A percentile compares a stretch with the other conserved stretches of the same genome.
Conservation (phyloP, 2,113 vertebrate species). For the Ophiodon elongatus region DNA sequence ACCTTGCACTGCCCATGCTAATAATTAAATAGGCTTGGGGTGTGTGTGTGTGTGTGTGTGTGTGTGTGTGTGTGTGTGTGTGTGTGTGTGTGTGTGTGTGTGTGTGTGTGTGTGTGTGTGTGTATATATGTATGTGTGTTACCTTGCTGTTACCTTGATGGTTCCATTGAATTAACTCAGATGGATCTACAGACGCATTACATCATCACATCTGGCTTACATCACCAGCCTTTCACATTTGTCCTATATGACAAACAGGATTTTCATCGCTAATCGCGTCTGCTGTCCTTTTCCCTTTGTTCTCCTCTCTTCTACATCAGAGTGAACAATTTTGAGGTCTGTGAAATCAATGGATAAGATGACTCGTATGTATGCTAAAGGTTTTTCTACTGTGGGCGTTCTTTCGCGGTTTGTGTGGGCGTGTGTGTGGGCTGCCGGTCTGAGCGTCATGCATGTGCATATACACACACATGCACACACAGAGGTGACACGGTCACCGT, state of each 20-base stretch:
- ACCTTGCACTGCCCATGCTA: conserved; percentile 63
- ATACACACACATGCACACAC: conserved; percentile 26
- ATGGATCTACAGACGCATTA: conserved; percentile 49
- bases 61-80: conserved; percentile 40
- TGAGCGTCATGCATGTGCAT: conserved; percentile 56
- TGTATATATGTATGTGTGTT: conserved; percentile 41
- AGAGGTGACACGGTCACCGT: conserved; percentile 79
- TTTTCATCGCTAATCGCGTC: conserved; percentile 2
- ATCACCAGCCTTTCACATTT: conserved; percentile 45
- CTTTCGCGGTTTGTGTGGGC: conserved; percentile 44
- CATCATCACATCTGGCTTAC: conserved; percentile 64
- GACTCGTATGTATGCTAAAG: background rate
- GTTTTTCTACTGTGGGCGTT: conserved; percentile 29
- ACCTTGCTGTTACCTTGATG: conserved; percentile 43
- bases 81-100: conserved; percentile 35
- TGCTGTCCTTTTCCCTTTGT: background rate
- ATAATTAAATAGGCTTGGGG: conserved; percentile 75
- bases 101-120: conserved; percentile 37
- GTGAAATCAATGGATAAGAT: conserved; percentile 13
- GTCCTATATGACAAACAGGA: conserved; percentile 37
- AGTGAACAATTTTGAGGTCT: conserved; percentile 18
- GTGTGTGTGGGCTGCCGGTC: conserved; percentile 53
- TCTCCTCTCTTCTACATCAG: conserved; percentile 1
- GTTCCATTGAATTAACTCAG: conserved; percentile 48
- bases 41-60: conserved; percentile 42